phyloP scores from a whole-genome alignment of 1,140 invertebrate genomes.

The Calephelis nemesis region DNA sequence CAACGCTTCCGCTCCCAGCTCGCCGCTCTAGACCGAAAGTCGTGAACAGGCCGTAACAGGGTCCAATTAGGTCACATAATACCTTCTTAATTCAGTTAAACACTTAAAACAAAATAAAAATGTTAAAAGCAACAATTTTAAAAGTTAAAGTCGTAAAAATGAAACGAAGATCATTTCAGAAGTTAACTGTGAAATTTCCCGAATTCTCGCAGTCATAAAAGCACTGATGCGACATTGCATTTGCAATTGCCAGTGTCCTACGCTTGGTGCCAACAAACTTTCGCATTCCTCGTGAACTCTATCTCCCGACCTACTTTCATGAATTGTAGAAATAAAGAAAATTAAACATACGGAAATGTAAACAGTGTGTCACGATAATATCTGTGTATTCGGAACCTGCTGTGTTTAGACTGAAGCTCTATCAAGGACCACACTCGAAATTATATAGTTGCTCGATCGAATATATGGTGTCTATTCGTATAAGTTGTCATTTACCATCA shows the following conservation, averaged over 20 bases:
- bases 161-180: constrained; percentile 41
- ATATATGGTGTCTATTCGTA: too few relatives aligned
- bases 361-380: constrained; percentile 17
- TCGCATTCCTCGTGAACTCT: constrained; percentile 39
- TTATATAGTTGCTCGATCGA: too few relatives aligned
- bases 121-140: constrained; percentile 20
- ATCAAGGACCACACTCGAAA: background rate
- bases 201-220: constrained; percentile 43
- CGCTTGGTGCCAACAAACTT: constrained; percentile 48
- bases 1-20: too few relatives aligned
- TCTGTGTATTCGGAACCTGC: constrained; percentile 14
- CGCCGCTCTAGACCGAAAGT: too few relatives aligned
- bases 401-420: background rate
- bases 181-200: constrained; percentile 39
- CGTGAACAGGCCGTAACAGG: too few relatives aligned
- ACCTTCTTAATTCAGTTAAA: background rate
- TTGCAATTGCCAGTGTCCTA: constrained; percentile 42
- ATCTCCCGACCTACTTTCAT: constrained; percentile 34
- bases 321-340: constrained; percentile 21
- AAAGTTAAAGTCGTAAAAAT: constrained; percentile 35
- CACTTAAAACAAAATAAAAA: constrained; percentile 21
- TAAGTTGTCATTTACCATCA: too few relatives aligned
- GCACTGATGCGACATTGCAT: constrained; percentile 48
- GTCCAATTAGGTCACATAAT: background rate
- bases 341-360: constrained; percentile 18